Evolutionary conservation across 2,113 vertebrate species (phyloP).

Genomic region (Chloropsis cyanopogon): DNA sequence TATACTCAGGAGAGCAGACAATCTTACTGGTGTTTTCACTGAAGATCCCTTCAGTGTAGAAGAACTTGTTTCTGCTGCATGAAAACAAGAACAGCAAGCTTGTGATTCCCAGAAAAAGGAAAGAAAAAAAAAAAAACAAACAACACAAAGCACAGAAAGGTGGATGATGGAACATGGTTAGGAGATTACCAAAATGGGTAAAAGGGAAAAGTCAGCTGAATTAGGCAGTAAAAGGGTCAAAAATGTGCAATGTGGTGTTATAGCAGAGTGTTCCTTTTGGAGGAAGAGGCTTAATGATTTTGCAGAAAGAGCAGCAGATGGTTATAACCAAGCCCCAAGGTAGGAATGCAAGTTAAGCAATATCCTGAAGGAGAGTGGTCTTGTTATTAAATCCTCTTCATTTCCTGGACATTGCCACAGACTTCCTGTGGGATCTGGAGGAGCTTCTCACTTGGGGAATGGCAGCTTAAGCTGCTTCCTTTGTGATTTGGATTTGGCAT

Average conservation of each 20-base stretch:
- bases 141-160: neutral
- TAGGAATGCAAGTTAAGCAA: slow-evolving; percentile 8
- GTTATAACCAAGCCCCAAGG: neutral
- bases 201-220: neutral
- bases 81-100: neutral
- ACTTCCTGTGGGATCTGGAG: neutral
- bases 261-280: neutral
- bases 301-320: neutral
- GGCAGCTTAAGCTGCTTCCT: neutral
- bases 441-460: neutral
- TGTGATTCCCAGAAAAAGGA: neutral
- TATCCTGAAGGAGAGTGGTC: slow-evolving; percentile 29
- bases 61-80: neutral
- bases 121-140: too few species aligned
- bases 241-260: neutral
- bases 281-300: neutral
- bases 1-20: neutral
- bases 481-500: neutral
- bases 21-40: neutral
- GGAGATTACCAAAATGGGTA: neutral
- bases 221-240: neutral
- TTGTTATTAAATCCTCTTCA: neutral
- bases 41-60: neutral
- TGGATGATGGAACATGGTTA: neutral
- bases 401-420: neutral